phyloP scores from a whole-genome alignment of 2,888 invertebrate species.

The Drosophila neutralis region DNA sequence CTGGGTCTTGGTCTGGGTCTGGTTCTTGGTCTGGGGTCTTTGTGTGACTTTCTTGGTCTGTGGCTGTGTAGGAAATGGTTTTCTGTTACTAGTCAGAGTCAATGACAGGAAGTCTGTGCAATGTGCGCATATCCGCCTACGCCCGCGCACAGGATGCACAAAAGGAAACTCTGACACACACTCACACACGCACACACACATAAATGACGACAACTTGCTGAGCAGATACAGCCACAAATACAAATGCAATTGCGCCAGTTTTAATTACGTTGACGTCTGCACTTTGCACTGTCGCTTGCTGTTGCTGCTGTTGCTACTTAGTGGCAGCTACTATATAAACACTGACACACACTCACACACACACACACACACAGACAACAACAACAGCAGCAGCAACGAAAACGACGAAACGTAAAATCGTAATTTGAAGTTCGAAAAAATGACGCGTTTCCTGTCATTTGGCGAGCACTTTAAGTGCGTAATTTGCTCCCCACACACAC shows the following conservation, averaged over 20 bases:
- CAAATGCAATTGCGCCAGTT: constrained; percentile 61
- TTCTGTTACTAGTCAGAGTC: constrained; percentile 71
- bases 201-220: constrained; percentile 11
- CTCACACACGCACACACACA: constrained; percentile 8
- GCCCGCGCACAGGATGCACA: constrained; percentile 76
- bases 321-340: constrained; percentile 71
- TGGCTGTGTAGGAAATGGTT: constrained; percentile 63
- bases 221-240: constrained; percentile 20
- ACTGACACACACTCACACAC: constrained; percentile 23
- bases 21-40: neutral
- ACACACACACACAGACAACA: constrained; percentile 19
- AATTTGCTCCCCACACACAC: constrained; percentile 77
- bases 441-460: constrained; percentile 82
- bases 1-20: constrained; percentile 7
- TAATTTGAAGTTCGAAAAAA: constrained; percentile 81
- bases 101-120: constrained; percentile 77
- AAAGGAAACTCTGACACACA: constrained; percentile 64
- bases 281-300: constrained; percentile 56
- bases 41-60: neutral
- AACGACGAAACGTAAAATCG: constrained; percentile 74
- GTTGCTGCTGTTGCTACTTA: constrained; percentile 63
- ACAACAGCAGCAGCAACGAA: constrained; percentile 35
- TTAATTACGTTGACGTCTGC: constrained; percentile 73
- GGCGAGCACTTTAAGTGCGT: constrained; percentile 81
- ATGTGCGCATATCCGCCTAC: constrained; percentile 75